Evolutionary conservation across 2,797 vertebrate genomes (phyloP).

Genomic region (Antennarius maculatus): DNA sequence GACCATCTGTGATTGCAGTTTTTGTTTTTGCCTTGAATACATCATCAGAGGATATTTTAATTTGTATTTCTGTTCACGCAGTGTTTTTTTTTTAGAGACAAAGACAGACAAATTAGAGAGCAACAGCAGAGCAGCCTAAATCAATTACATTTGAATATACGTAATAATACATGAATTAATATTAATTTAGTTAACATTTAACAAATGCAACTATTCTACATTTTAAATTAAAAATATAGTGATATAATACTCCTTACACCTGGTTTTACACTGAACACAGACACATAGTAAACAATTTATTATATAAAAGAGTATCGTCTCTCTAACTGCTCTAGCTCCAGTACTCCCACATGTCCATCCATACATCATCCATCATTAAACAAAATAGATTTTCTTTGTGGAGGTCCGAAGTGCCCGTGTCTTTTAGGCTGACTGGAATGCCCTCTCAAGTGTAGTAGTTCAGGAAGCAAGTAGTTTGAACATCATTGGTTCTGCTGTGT

Average conservation of each 20-base stretch:
- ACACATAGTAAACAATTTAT: no score
- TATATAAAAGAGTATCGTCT: no score
- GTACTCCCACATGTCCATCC: no score
- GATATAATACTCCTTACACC: not conserved
- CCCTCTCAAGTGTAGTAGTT: not conserved
- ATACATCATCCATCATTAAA: no score
- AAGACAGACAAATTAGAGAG: not conserved
- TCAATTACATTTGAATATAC: no score
- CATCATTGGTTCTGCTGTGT: not conserved
- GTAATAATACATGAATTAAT: no score
- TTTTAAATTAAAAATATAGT: not conserved
- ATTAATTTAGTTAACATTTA: no score
- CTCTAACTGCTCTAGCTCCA: no score
- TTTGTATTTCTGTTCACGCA: conserved; percentile 1
- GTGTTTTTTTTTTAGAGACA: conserved; percentile 1
- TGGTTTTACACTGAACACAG: not conserved
- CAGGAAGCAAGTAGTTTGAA: not conserved
- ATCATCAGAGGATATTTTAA: not conserved
- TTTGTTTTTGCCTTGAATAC: conserved; percentile 4
- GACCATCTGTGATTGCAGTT: conserved; percentile 19
- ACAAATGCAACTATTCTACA: no score
- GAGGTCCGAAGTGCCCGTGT: not conserved
- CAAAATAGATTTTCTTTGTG: not conserved
- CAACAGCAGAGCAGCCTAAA: not conserved
- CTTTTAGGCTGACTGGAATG: not conserved